These are phyloP conservation scores for Cecropterus lyciades DNA, from an alignment of 1,140 invertebrate species.

Conservation along the genomic window DNA sequence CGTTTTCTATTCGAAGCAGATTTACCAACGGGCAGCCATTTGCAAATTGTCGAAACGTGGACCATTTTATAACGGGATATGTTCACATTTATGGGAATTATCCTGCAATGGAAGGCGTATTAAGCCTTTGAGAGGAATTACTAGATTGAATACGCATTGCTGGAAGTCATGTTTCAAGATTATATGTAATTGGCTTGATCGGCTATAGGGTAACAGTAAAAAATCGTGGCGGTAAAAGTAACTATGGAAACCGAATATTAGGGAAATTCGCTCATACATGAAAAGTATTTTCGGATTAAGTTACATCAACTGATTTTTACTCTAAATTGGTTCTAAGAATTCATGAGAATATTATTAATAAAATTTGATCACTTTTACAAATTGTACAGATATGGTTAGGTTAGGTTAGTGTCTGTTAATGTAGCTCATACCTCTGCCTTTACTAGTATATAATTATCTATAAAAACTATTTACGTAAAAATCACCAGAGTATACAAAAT, in stretches of 20 bases:
- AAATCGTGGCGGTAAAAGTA: not conserved
- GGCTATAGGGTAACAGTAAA: constrained; percentile 11
- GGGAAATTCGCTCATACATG: too few relatives aligned
- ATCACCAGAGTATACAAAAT: too few relatives aligned
- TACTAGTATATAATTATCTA: too few relatives aligned
- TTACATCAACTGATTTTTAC: too few relatives aligned
- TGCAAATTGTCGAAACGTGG: constrained; percentile 42
- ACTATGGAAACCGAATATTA: not conserved
- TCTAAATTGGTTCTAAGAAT: too few relatives aligned
- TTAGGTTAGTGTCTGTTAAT: too few relatives aligned
- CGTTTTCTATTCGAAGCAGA: constrained; percentile 5
- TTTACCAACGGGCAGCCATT: constrained; percentile 33
- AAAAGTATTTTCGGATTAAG: too few relatives aligned
- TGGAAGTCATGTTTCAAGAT: not conserved
- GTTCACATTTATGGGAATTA: constrained; percentile 23
- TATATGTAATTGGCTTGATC: constrained; percentile 11
- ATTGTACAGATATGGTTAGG: too few relatives aligned
- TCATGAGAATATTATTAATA: too few relatives aligned
- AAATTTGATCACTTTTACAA: too few relatives aligned
- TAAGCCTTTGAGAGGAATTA: constrained; percentile 12
- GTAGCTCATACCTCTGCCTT: too few relatives aligned
- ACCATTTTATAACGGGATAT: constrained; percentile 11
- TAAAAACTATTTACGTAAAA: too few relatives aligned
- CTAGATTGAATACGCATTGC: constrained; percentile 20
- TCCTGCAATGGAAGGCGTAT: constrained; percentile 11